Percentiles rank a stretch among this genome's conserved stretches.
Conservation (phyloP, 1,140 invertebrate genomes). For the Lanistes nyassanus region DNA sequence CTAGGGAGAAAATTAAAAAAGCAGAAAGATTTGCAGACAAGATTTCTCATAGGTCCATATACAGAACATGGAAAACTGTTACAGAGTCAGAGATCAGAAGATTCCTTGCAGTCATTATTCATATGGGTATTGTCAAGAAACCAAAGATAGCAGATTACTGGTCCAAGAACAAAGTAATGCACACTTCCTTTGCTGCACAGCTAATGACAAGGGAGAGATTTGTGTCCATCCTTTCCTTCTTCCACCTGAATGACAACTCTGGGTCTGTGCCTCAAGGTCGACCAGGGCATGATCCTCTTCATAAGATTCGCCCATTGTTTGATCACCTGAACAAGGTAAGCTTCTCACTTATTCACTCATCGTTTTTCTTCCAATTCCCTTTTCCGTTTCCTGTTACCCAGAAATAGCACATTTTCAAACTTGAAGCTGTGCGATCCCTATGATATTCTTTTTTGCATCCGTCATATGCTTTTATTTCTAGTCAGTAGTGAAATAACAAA, state of each 20-base stretch:
- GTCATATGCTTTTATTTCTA: conserved; percentile 37
- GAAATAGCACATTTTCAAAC: conserved; percentile 27
- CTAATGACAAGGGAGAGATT: conserved; percentile 2
- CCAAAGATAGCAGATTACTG: conserved; percentile 5
- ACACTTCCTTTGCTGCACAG: not conserved
- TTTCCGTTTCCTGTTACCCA: conserved; percentile 12
- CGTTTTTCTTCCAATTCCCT: conserved; percentile 8
- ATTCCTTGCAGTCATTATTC: no score
- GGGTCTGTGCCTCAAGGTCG: conserved; percentile 2
- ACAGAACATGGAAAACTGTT: no score
- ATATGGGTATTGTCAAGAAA: no score
- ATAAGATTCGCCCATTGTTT: no score
- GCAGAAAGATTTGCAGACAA: no score
- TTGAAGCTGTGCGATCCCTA: conserved; percentile 32
- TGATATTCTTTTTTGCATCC: conserved; percentile 22
- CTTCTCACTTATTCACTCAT: not conserved
- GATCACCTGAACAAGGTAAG: not conserved
- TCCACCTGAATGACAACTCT: conserved; percentile 15
- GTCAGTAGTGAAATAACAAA: no score
- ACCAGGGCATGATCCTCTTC: no score
- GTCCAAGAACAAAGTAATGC: not conserved
- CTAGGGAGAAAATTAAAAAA: no score
- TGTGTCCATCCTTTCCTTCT: conserved; percentile 8
- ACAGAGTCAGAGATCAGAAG: no score
- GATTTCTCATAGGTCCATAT: no score